phyloP scores from a whole-genome alignment of 2,888 invertebrate genomes.

The Allygus modestus region DNA sequence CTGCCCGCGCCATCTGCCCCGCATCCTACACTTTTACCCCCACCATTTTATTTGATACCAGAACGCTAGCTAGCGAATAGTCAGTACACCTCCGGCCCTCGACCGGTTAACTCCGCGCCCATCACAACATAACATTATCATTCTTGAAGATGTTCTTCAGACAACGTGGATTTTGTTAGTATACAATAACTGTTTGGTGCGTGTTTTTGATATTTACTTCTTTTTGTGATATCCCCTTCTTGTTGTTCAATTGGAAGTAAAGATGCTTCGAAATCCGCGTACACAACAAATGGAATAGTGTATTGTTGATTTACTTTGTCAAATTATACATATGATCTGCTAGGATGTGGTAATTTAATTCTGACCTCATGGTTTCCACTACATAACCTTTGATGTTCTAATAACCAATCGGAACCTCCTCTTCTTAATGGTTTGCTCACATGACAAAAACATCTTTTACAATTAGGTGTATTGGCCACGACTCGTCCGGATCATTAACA shows the following conservation, averaged over 20 bases:
- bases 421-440: background rate
- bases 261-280: constrained; percentile 39
- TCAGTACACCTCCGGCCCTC: too few relatives aligned
- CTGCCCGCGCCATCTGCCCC: too few relatives aligned
- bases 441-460: constrained; percentile 46
- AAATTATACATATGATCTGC: background rate
- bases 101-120: too few relatives aligned
- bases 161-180: background rate
- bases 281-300: constrained; percentile 26
- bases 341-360: background rate
- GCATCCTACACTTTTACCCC: too few relatives aligned
- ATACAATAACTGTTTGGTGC: constrained; percentile 46
- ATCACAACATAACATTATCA: too few relatives aligned
- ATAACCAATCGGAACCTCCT: constrained; percentile 6
- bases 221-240: background rate
- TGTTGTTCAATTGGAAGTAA: background rate
- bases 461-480: too few relatives aligned
- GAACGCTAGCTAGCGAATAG: too few relatives aligned
- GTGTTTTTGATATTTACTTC: constrained; percentile 3
- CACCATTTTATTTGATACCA: too few relatives aligned
- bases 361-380: background rate
- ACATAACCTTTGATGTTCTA: constrained; percentile 1
- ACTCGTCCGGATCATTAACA: too few relatives aligned
- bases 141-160: constrained; percentile 36
- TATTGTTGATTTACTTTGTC: constrained; percentile 14